These are phyloP conservation scores for Scaptomyza graminum DNA, from an alignment of 1,140 invertebrate genomes.

Conservation along the genomic window DNA sequence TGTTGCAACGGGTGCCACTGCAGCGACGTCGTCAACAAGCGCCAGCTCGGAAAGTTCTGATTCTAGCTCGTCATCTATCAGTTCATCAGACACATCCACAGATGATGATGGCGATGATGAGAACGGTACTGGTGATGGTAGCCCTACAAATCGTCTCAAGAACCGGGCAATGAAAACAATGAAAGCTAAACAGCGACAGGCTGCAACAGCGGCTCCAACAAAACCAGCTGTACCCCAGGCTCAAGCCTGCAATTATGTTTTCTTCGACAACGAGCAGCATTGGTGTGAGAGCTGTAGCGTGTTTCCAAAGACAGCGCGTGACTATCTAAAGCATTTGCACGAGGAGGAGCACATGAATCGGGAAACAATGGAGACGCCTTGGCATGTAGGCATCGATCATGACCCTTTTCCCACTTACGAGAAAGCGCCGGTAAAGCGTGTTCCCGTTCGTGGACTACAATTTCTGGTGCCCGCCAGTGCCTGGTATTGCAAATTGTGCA, in stretches of 20 bases:
- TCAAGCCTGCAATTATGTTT: slow-evolving; percentile 88
- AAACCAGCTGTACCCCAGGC: slow-evolving; percentile 21
- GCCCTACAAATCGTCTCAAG: slow-evolving; percentile 79
- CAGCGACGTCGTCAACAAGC: slow-evolving; percentile 45
- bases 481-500: slow-evolving; percentile 95
- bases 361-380: slow-evolving; percentile 89
- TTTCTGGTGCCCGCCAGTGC: slow-evolving; percentile 93
- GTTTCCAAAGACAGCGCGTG: slow-evolving; percentile 93
- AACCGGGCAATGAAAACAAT: slow-evolving; percentile 83
- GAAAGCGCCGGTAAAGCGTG: slow-evolving; percentile 89
- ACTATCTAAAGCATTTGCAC: slow-evolving; percentile 93
- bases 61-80: slow-evolving; percentile 50
- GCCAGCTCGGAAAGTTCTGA: slow-evolving; percentile 67
- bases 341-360: slow-evolving; percentile 89
- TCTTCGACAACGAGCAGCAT: slow-evolving; percentile 94
- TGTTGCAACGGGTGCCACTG: slow-evolving; percentile 16
- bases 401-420: slow-evolving; percentile 87
- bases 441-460: slow-evolving; percentile 92
- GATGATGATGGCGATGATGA: slow-evolving; percentile 62
- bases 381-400: slow-evolving; percentile 87
- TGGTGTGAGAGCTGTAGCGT: slow-evolving; percentile 94
- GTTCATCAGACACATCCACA: slow-evolving; percentile 54
- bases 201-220: slow-evolving; percentile 25
- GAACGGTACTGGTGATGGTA: slow-evolving; percentile 58
- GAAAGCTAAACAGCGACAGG: slow-evolving; percentile 82